Percentiles rank a stretch among this genome's conserved stretches.
These are phyloP conservation scores for Daboia siamensis DNA, from an alignment of 2,113 vertebrate species.

Conservation along the genomic window DNA sequence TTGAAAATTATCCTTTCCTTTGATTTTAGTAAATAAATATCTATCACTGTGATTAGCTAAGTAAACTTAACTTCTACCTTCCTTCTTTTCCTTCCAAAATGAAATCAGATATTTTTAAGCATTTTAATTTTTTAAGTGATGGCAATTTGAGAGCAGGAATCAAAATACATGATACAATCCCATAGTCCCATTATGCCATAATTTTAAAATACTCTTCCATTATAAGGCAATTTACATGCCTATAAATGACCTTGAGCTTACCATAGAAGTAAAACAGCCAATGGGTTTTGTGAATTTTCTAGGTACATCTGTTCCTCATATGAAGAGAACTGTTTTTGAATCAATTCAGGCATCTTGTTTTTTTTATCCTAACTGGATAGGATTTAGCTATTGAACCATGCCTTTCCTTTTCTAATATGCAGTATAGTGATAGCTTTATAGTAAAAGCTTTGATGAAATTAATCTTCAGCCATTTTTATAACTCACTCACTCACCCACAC, in stretches of 20 bases:
- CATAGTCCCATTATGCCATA: background rate
- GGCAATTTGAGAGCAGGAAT: background rate
- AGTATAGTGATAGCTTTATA: background rate
- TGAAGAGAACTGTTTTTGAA: background rate
- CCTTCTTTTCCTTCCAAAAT: background rate
- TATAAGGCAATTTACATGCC: conserved; percentile 12
- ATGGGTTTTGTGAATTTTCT: background rate
- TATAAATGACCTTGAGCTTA: background rate
- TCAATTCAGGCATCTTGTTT: background rate
- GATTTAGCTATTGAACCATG: background rate
- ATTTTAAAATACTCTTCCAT: conserved; percentile 10
- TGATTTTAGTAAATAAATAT: background rate
- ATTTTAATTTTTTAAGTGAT: background rate
- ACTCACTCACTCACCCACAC: background rate
- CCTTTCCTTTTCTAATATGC: background rate
- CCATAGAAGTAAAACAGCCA: background rate
- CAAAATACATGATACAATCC: background rate
- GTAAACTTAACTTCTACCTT: background rate
- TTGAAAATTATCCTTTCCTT: background rate
- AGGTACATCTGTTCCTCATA: conserved; percentile 22
- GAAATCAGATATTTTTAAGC: background rate
- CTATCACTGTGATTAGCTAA: background rate
- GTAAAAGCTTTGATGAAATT: background rate
- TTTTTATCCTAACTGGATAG: background rate
- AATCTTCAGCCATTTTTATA: background rate